Base-by-base conservation (phyloP, 2,113 vertebrate genomes). In the Nipponia nippon region DNA sequence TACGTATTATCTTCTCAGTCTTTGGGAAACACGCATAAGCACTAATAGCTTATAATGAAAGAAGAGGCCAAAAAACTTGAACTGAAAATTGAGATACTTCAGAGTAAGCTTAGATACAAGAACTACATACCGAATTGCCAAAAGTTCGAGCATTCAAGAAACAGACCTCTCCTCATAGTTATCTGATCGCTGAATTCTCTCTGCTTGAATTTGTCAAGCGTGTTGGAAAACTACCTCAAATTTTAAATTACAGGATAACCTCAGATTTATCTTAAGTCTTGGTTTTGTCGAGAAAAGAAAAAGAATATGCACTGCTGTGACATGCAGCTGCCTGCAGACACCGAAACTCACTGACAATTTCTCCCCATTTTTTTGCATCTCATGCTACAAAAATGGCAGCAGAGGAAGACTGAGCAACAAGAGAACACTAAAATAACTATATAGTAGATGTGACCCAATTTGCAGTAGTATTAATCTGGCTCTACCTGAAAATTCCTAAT, bases 1-100 rank as follows among this genome's bases (percentile, higher is more conserved):
- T 32, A 47, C 0, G 0, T 34, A 22, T 27, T 47, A 26, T 23
- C 36, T 50, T 47, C 47, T 36, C 23, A 14, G 52, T 62, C 59
- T 71, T 22, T 20, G 26, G 23, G 34, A 89, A 91, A 85, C 19
- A 52, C 13, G 3, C 21, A 44, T 25, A 73, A 82, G 44, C 12
- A n/a, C 50, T 40, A 53, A n/a, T 8, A 77, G 10, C 23, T 53
- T 50, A 46, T 10, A 27, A 38, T 22, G 22, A 61, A 87, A 78
- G 56, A 63, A 38, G n/a, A 16, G 16, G 44, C 50, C 17, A 65
- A 44, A 71, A 84, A 20, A 6, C 19, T 16, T 70, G 13, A 71
- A 81, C 49, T 66, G 27, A 66, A 53, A 67, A 73, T 1, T 11
- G 15, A 42, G 36, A 47, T 14, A 52, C 34, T 36, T 50, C 25